Evolutionary conservation across 2,797 vertebrate species (phyloP).

Genomic region (Hypotaenidia philippensis): DNA sequence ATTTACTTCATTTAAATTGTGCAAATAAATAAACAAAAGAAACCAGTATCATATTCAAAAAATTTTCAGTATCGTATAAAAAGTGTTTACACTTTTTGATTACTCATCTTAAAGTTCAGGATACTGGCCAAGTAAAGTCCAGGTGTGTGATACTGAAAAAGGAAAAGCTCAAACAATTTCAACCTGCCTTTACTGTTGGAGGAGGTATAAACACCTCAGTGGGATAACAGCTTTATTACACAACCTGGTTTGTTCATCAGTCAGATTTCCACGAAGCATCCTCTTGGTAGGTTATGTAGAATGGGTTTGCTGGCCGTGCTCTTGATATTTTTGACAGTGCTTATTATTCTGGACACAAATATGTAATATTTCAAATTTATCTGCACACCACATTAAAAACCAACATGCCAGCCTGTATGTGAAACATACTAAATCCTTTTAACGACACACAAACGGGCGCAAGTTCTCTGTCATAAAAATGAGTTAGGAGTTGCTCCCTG

Average conservation of each 20-base stretch:
- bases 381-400: not conserved
- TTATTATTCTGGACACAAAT: not conserved
- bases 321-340: not conserved
- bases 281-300: not conserved
- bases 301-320: not conserved
- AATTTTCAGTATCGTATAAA: not conserved
- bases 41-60: not conserved
- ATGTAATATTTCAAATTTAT: not conserved
- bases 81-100: not conserved
- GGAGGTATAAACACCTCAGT: not conserved
- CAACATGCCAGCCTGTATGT: not conserved
- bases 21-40: not conserved
- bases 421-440: not conserved
- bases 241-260: not conserved
- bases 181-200: not conserved
- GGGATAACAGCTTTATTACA: not conserved
- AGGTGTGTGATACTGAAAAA: not conserved
- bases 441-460: not conserved
- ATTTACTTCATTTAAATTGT: constrained; percentile 24
- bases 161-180: not conserved
- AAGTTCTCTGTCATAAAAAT: not conserved
- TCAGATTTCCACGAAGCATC: not conserved
- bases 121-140: not conserved
- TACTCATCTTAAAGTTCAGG: not conserved
- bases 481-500: not conserved